Evolutionary conservation across 2,797 vertebrate species (phyloP).

Genomic region (Amblyopsis hoosieri): DNA sequence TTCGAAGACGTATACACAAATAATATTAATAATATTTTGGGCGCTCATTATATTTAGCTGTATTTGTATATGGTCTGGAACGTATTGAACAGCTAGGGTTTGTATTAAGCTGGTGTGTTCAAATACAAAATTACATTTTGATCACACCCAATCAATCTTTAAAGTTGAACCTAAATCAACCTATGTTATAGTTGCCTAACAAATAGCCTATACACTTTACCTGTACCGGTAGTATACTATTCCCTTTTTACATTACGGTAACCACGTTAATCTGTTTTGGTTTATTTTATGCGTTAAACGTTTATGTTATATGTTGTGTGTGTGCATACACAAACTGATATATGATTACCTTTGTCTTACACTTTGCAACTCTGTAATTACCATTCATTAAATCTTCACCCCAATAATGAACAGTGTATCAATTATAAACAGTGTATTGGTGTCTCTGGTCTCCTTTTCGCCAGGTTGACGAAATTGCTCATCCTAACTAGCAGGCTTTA

Average conservation of each 20-base stretch:
- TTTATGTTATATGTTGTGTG: not conserved
- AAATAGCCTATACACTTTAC: not conserved
- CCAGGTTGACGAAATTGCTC: constrained; percentile 52
- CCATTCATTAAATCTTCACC: constrained; percentile 15
- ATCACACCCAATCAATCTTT: no score
- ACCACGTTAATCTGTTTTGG: not conserved
- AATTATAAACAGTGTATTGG: constrained; percentile 27
- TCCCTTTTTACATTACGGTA: not conserved
- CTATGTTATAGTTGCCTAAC: not conserved
- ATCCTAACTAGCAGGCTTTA: constrained; percentile 57
- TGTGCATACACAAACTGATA: no score
- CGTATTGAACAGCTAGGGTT: no score
- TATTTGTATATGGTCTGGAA: no score
- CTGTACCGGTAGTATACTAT: no score
- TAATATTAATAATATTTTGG: no score
- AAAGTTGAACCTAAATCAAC: no score
- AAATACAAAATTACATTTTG: no score
- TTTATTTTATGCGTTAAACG: not conserved
- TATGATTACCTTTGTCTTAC: not conserved
- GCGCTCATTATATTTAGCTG: no score
- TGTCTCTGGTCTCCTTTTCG: constrained; percentile 40
- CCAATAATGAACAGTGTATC: constrained; percentile 2
- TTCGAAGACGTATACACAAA: not conserved
- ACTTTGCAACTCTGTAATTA: constrained; percentile 1
- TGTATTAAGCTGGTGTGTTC: no score